Evolutionary conservation across 2,113 vertebrate species (phyloP).

Genomic region (Apodemus speciosus): DNA sequence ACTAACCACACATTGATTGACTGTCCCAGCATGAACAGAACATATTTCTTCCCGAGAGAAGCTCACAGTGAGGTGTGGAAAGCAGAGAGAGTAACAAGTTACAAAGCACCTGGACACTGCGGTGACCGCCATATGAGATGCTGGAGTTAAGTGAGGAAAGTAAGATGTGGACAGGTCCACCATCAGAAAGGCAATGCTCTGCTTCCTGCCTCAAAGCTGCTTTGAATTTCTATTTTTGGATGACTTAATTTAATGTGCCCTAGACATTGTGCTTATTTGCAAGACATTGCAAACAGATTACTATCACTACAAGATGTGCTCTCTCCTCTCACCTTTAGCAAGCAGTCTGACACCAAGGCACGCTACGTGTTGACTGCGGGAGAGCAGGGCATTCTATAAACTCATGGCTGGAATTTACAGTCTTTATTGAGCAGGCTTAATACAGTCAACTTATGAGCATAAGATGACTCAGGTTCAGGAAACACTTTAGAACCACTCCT

Average conservation of each 20-base stretch:
- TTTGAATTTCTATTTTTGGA: conserved; percentile 54
- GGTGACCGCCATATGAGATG: not conserved
- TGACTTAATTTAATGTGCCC: conserved; percentile 24
- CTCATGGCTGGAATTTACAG: not conserved
- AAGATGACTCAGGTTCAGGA: conserved; percentile 43
- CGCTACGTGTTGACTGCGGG: conserved; percentile 41
- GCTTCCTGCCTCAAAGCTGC: conserved; percentile 5
- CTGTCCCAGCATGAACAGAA: not conserved
- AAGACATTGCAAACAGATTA: conserved; percentile 42
- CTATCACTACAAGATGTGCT: not conserved
- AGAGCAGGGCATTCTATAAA: conserved; percentile 31
- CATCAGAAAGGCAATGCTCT: not conserved
- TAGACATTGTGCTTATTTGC: conserved; percentile 28
- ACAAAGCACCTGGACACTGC: not conserved
- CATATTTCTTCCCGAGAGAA: not conserved
- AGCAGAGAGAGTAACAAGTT: not conserved
- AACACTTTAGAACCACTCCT: conserved; percentile 35
- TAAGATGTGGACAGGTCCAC: not conserved
- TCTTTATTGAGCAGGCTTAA: conserved; percentile 30
- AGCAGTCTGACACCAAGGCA: not conserved
- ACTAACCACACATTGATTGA: not conserved
- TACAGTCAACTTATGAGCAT: conserved; percentile 1
- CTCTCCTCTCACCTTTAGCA: conserved; percentile 22
- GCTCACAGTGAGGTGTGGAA: not conserved
- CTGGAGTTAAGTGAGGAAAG: not conserved